Evolutionary conservation across 2,888 invertebrate species (phyloP).

Genomic region (Alentia gelatinosa): DNA sequence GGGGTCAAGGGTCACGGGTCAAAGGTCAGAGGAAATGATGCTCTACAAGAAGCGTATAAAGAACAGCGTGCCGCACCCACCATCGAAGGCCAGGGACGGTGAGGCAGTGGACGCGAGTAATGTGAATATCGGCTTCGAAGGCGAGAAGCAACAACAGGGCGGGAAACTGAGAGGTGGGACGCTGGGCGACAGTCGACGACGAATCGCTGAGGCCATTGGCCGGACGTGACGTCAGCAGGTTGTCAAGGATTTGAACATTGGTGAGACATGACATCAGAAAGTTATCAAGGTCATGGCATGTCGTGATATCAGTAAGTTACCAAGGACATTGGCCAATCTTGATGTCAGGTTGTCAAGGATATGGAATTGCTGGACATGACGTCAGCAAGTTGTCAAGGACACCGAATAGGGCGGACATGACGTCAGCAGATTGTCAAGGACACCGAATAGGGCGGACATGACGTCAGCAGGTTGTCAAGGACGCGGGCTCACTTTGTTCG

Average conservation of each 20-base stretch:
- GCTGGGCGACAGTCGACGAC: constrained; percentile 33
- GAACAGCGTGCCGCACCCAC: not conserved
- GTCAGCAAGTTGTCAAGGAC: not conserved
- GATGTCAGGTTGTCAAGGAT: no score
- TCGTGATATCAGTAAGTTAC: no score
- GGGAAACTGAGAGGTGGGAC: constrained; percentile 3
- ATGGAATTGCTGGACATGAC: constrained; percentile 43
- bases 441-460: constrained; percentile 51
- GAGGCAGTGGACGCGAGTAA: not conserved
- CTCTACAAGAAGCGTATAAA: not conserved
- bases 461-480: not conserved
- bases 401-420: no score
- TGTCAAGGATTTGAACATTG: no score
- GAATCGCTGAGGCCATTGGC: constrained; percentile 55
- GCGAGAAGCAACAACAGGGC: not conserved
- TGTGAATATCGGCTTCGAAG: not conserved
- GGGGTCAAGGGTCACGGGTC: not conserved
- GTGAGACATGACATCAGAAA: no score
- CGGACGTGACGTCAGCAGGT: constrained; percentile 14
- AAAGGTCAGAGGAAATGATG: not conserved
- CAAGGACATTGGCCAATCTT: no score
- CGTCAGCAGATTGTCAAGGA: no score
- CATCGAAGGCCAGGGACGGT: not conserved
- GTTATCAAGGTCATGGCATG: no score
- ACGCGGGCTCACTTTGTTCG: no score